Evolutionary conservation across 2,113 vertebrate species (phyloP).

Genomic region (Esox niger): DNA sequence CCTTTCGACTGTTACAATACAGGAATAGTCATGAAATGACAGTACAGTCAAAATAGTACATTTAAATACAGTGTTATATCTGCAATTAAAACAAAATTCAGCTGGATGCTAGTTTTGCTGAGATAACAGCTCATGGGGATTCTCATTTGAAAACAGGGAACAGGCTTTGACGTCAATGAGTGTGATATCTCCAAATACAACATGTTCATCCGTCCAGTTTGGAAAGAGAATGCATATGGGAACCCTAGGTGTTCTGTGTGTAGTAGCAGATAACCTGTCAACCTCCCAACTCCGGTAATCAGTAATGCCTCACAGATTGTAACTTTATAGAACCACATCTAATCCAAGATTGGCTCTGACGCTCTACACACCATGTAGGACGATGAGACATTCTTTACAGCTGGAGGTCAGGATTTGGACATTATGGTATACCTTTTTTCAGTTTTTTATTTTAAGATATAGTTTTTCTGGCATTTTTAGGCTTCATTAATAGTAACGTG

Average conservation of each 20-base stretch:
- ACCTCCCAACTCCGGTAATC: no score
- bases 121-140: neutral
- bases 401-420: neutral
- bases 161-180: neutral
- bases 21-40: no score
- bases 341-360: neutral
- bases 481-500: no score
- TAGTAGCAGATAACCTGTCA: no score
- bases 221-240: neutral
- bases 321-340: neutral
- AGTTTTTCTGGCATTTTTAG: no score
- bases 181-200: neutral
- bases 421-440: neutral
- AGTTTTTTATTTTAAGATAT: no score
- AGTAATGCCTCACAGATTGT: neutral
- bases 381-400: neutral
- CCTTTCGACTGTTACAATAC: slow-evolving; percentile 19
- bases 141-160: neutral
- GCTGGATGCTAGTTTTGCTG: neutral
- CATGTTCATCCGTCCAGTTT: neutral
- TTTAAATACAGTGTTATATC: neutral
- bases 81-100: no score
- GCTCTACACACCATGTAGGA: neutral
- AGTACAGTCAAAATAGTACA: neutral
- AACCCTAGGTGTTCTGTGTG: no score